Evolutionary conservation across 2,888 invertebrate species (phyloP).

Genomic region (Gasteruption jaculator): DNA sequence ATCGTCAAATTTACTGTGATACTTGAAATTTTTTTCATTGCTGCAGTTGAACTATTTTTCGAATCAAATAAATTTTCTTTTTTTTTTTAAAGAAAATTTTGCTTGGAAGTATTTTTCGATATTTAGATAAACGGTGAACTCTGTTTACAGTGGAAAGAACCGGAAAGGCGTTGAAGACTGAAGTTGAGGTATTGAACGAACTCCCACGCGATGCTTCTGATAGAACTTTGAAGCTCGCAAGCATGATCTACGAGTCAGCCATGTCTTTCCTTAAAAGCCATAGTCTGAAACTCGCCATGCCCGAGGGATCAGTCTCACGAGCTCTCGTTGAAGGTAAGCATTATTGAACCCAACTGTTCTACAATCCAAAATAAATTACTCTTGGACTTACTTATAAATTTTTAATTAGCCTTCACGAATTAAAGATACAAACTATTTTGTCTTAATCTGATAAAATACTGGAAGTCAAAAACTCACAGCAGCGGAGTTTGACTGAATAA

Average conservation of each 20-base stretch:
- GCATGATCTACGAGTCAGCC: conserved; percentile 57
- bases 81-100: too few species aligned
- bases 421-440: too few species aligned
- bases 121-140: conserved; percentile 1
- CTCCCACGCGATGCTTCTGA: conserved; percentile 56
- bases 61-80: conserved; percentile 6
- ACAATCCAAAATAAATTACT: background rate
- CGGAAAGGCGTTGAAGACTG: conserved; percentile 42
- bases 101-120: too few species aligned
- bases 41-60: too few species aligned
- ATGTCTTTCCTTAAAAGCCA: conserved; percentile 59
- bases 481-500: too few species aligned
- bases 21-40: conserved; percentile 1
- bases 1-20: background rate
- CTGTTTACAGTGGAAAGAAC: conserved; percentile 43
- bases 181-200: conserved; percentile 54
- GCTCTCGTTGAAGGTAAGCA: conserved; percentile 73
- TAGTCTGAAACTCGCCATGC: conserved; percentile 67
- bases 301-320: conserved; percentile 65
- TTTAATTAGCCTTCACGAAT: too few species aligned
- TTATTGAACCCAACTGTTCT: too few species aligned
- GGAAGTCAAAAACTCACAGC: too few species aligned
- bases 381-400: background rate
- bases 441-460: too few species aligned
- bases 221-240: conserved; percentile 55